Evolutionary conservation across 2,797 vertebrate species (phyloP), one percentile per base, ranked within the genome.

Genomic region (Falco columbarius): DNA sequence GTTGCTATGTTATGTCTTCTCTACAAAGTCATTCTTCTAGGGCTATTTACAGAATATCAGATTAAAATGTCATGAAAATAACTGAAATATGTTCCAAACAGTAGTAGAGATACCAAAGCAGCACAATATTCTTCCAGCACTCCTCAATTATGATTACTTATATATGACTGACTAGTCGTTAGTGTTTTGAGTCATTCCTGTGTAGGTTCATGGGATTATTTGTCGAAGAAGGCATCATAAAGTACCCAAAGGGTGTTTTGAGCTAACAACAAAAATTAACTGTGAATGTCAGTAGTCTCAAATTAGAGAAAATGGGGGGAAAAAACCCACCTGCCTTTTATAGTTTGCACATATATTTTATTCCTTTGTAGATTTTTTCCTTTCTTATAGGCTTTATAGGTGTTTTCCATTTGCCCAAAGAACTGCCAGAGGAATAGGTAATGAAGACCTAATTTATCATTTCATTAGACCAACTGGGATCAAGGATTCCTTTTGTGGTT

Each of bases 401-500:
- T 80, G 54, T 63, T 97, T 97, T 96, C 52, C 32, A n/a, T 51
- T 93, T 97, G 65, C 76, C 46, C 75, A 67, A 54, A 91, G 34
- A 91, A 61, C 71, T 96, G 89, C 59, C 82, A 87, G n/a, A 75
- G 58, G 85, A 96, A 68, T 38, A 79, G 93, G 22, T 63, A 95
- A 94, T 46, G 47, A 92, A 61, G 55, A 72, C 26, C 36, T 87
- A 70, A 95, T 96, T 97, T 81, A 95, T 89, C 70, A 96, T 47
- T 95, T 94, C n/a, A 92, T 94, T 89, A 94, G 63, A 93, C 82
- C 75, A 95, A 61, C 65, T 26, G 71, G 6, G 42, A 93, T 95
- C 83, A 96, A 86, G 86, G 87, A 90, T 87, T 89, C 63, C 56
- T 68, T 94, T 88, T 96, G 91, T 76, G 95, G 95, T 93, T 97